Percentiles rank a stretch among this genome's conserved stretches.
Conservation (phyloP, 2,113 vertebrate genomes). For the Dasyprocta punctata region DNA sequence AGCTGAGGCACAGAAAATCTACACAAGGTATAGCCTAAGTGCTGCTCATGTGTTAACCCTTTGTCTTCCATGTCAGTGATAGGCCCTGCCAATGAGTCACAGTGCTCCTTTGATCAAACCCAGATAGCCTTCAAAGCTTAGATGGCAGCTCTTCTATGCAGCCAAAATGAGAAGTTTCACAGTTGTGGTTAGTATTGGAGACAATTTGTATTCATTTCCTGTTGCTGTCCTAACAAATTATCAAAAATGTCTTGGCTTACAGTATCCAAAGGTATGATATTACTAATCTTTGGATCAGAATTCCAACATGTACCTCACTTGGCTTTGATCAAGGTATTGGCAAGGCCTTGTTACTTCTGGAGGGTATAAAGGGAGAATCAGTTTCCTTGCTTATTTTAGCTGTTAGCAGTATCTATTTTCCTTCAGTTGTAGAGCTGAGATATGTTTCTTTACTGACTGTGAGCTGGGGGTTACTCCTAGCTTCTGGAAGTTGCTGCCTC, state of each 20-base stretch:
- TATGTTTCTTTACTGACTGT: not conserved
- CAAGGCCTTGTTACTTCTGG: not conserved
- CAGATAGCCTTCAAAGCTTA: not conserved
- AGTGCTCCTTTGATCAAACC: not conserved
- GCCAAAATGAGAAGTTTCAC: not conserved
- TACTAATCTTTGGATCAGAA: not conserved
- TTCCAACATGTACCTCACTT: not conserved
- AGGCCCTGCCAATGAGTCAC: too few species aligned
- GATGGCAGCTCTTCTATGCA: not conserved
- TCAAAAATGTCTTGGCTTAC: too few species aligned
- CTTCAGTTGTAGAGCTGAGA: not conserved
- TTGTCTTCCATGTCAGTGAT: not conserved
- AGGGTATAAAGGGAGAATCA: not conserved
- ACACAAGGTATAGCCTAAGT: rapidly evolving
- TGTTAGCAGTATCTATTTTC: not conserved
- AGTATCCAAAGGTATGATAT: not conserved
- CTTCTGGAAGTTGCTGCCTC: rapidly evolving
- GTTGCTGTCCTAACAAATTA: not conserved
- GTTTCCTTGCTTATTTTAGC: not conserved
- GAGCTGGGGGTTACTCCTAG: not conserved
- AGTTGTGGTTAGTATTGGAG: not conserved
- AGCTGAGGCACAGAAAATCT: not conserved
- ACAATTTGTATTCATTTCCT: not conserved
- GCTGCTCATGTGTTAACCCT: not conserved
- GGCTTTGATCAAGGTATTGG: not conserved